Percentiles rank a stretch among this genome's conserved stretches.
phyloP scores from a whole-genome alignment of 2,888 invertebrate species.

The Torymus auratus region DNA sequence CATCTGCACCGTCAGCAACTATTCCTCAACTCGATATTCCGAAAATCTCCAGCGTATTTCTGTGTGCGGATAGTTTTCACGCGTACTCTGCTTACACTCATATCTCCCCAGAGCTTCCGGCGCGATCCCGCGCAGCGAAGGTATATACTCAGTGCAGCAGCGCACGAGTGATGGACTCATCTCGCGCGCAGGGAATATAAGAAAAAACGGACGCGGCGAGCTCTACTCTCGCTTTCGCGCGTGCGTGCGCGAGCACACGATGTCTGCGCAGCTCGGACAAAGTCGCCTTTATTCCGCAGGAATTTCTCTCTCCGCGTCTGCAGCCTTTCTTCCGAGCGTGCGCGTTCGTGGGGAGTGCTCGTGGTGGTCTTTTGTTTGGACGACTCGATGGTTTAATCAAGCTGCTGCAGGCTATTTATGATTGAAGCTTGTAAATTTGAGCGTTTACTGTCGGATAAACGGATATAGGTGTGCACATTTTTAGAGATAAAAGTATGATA shows the following conservation, averaged over 20 bases:
- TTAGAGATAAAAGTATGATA: no score
- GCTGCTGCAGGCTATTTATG: no score
- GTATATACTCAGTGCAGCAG: background rate
- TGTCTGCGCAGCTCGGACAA: slow-evolving; percentile 4
- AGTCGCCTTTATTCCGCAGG: slow-evolving; percentile 30
- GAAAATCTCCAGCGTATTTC: background rate
- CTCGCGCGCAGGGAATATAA: background rate
- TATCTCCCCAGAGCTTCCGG: slow-evolving; percentile 7
- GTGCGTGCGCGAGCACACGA: background rate
- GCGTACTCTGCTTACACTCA: background rate
- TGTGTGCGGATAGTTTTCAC: background rate
- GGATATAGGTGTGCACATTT: no score
- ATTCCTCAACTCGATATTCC: no score
- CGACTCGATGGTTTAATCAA: no score
- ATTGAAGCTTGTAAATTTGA: no score
- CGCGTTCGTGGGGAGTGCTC: no score
- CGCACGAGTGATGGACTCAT: slow-evolving; percentile 4
- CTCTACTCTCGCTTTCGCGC: slow-evolving; percentile 14
- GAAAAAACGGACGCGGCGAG: background rate
- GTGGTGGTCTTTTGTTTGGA: no score
- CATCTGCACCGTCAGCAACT: no score
- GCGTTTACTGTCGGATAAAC: no score
- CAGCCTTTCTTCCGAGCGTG: background rate
- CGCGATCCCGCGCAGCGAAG: slow-evolving; percentile 4
- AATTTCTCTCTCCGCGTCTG: slow-evolving; percentile 22